A percentile compares a stretch with the other conserved stretches of the same genome.
These are phyloP conservation scores for Prietella phreatophila DNA, from an alignment of 2,113 vertebrate genomes.

Conservation along the genomic window DNA sequence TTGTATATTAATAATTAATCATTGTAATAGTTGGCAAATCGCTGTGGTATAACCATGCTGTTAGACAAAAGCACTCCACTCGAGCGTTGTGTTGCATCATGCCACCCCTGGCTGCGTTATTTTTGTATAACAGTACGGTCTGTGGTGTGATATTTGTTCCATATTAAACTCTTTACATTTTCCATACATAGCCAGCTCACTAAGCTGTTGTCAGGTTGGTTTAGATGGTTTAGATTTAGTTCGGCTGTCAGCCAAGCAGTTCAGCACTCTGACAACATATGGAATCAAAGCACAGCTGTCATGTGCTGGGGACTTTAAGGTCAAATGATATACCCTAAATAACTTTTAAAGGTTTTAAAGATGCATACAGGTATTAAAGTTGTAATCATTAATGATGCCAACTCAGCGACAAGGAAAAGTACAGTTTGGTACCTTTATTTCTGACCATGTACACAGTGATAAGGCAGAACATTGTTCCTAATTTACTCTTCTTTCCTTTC, in stretches of 20 bases:
- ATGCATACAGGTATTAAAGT: not conserved
- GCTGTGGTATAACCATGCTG: not conserved
- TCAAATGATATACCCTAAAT: not conserved
- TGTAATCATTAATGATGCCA: not conserved
- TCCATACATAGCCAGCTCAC: not conserved
- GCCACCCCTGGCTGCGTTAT: not conserved
- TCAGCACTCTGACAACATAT: not conserved
- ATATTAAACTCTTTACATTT: not conserved
- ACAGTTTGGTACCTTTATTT: not conserved
- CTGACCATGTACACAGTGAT: not conserved
- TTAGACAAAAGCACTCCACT: not conserved
- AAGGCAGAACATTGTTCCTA: slow-evolving; percentile 28
- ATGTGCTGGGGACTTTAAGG: not conserved
- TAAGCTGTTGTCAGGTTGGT: not conserved
- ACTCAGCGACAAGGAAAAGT: not conserved
- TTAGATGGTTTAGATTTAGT: no score
- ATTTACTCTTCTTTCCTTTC: slow-evolving; percentile 39
- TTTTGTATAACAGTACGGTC: not conserved
- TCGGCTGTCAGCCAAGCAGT: not conserved
- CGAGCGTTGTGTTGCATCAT: not conserved
- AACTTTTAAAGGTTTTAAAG: not conserved
- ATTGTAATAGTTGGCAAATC: not conserved
- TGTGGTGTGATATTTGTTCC: not conserved
- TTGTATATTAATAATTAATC: not conserved
- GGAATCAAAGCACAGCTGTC: not conserved